phyloP scores from a whole-genome alignment of 2,797 vertebrate species.

The Bradypodion pumilum region DNA sequence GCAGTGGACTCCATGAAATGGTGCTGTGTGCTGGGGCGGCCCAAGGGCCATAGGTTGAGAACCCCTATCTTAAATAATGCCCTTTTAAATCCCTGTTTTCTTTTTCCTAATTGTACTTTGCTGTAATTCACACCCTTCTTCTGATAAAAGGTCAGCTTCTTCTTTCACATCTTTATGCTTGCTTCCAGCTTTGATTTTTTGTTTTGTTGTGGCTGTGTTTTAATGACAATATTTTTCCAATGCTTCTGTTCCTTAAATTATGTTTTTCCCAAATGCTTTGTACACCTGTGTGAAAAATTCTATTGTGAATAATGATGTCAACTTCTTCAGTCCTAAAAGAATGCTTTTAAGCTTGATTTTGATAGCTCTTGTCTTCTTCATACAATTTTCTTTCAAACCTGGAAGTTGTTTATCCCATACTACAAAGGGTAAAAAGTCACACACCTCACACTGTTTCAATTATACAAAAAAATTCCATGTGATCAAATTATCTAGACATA shows the following conservation, averaged over 20 bases:
- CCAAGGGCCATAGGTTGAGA: too few relatives aligned
- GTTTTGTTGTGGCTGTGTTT: constrained; percentile 21
- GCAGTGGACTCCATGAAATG: too few relatives aligned
- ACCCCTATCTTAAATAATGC: not conserved
- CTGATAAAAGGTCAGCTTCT: constrained; percentile 32
- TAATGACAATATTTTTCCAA: constrained; percentile 54
- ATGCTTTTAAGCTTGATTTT: constrained; percentile 61
- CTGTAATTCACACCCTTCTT: constrained; percentile 39
- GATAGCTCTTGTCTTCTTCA: constrained; percentile 66
- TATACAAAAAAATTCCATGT: not conserved
- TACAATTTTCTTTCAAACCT: constrained; percentile 60
- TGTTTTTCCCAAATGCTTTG: constrained; percentile 34
- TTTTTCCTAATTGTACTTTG: constrained; percentile 48
- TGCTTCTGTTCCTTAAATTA: constrained; percentile 54
- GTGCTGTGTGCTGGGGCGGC: too few relatives aligned
- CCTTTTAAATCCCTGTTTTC: constrained; percentile 36
- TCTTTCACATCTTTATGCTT: constrained; percentile 47
- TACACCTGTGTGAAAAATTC: constrained; percentile 53
- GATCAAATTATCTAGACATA: not conserved
- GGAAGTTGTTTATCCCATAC: constrained; percentile 19
- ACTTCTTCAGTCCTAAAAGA: constrained; percentile 58
- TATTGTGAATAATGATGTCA: constrained; percentile 41
- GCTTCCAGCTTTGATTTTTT: constrained; percentile 54
- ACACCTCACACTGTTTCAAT: not conserved
- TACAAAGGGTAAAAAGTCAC: too few relatives aligned